phyloP scores from a whole-genome alignment of 1,140 invertebrate genomes.

The Drosophila ficusphila region DNA sequence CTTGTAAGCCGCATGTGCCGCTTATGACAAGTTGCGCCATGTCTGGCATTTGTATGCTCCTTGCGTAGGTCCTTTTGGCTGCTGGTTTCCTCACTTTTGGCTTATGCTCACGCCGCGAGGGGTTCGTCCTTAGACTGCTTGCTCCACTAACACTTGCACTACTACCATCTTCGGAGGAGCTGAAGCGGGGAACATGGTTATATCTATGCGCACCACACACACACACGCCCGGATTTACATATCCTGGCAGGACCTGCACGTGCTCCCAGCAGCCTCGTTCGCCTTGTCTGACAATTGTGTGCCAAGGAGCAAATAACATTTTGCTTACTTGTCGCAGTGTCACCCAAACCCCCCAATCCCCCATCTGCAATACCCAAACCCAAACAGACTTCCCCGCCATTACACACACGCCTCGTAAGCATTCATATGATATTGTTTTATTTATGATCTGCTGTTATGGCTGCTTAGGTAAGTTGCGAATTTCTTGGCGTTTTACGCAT shows the following conservation, averaged over 20 bases:
- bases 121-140: constrained; percentile 52
- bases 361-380: background rate
- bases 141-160: constrained; percentile 60
- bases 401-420: constrained; percentile 34
- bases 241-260: constrained; percentile 46
- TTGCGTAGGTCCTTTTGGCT: constrained; percentile 32
- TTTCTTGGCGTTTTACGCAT: constrained; percentile 67
- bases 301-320: constrained; percentile 65
- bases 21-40: constrained; percentile 27
- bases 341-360: background rate
- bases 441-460: constrained; percentile 73
- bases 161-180: constrained; percentile 43
- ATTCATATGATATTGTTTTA: constrained; percentile 79
- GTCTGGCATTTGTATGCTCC: constrained; percentile 70
- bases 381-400: constrained; percentile 4
- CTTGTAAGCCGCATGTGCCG: constrained; percentile 22
- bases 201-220: constrained; percentile 12
- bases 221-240: constrained; percentile 45
- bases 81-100: constrained; percentile 12
- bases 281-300: constrained; percentile 34
- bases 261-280: constrained; percentile 26
- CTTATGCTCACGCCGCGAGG: constrained; percentile 24
- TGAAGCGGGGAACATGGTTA: constrained; percentile 50
- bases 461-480: constrained; percentile 64
- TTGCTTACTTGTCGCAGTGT: constrained; percentile 35